A percentile compares a stretch with the other conserved stretches of the same genome.
Conservation (phyloP, 2,888 invertebrate genomes). For the Chloroclystis v-ata region DNA sequence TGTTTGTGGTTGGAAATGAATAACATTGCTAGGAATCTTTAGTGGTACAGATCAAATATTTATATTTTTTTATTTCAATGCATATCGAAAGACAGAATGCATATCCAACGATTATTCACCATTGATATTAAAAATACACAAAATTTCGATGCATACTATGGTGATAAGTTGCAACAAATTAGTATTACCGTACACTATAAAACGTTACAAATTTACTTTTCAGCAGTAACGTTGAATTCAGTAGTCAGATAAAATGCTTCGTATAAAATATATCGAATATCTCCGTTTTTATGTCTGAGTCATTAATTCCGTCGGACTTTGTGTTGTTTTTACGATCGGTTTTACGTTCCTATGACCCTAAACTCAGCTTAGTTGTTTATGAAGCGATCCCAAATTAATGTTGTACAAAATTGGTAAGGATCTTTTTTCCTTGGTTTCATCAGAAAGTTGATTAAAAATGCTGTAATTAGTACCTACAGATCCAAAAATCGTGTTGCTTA, state of each 20-base stretch:
- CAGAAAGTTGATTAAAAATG: slow-evolving; percentile 24
- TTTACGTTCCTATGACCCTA: slow-evolving; percentile 47
- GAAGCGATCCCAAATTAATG: slow-evolving; percentile 44
- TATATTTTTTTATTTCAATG: too few species aligned
- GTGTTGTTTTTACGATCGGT: slow-evolving; percentile 47
- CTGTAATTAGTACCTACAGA: slow-evolving; percentile 23
- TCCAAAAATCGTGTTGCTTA: slow-evolving; percentile 20
- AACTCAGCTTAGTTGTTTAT: slow-evolving; percentile 48
- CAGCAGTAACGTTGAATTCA: slow-evolving; percentile 12
- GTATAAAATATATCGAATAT: slow-evolving; percentile 40
- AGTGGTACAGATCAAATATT: too few species aligned
- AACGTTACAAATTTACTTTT: background rate
- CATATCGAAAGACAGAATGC: too few species aligned
- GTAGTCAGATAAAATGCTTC: slow-evolving; percentile 33
- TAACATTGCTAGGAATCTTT: too few species aligned
- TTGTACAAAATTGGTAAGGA: slow-evolving; percentile 35
- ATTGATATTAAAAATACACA: too few species aligned
- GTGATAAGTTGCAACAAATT: too few species aligned
- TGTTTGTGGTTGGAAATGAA: too few species aligned
- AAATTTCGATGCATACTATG: too few species aligned
- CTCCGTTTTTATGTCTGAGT: slow-evolving; percentile 33
- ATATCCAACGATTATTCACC: too few species aligned
- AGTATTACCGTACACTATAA: background rate
- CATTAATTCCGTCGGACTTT: slow-evolving; percentile 50
- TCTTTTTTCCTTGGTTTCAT: slow-evolving; percentile 20